These are phyloP conservation scores for Paradisaea rubra DNA, from an alignment of 2,113 vertebrate genomes.

Conservation along the genomic window DNA sequence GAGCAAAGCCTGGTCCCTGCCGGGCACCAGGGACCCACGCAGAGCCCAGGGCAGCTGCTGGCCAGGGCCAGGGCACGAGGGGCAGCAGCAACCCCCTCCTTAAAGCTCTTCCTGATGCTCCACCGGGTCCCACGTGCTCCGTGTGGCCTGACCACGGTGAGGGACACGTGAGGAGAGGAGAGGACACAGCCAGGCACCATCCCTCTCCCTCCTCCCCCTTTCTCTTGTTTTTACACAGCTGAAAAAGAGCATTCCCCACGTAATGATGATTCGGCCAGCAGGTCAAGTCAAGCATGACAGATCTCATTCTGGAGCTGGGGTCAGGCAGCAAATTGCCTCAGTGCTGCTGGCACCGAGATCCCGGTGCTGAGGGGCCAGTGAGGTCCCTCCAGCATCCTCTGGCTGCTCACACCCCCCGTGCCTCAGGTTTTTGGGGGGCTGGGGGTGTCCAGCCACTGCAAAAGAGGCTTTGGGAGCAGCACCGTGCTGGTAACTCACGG, in stretches of 20 bases:
- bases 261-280: background rate
- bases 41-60: background rate
- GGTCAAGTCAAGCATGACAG: constrained; percentile 5
- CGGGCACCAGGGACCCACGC: background rate
- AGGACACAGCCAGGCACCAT: background rate
- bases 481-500: background rate
- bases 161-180: background rate
- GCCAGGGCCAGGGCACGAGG: background rate
- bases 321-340: background rate
- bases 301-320: background rate
- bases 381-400: background rate
- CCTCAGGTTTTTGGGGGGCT: accelerated
- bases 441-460: accelerated
- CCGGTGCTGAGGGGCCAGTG: background rate
- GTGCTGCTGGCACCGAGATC: background rate
- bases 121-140: accelerated
- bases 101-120: background rate
- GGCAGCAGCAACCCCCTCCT: background rate
- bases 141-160: accelerated
- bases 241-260: background rate
- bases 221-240: background rate
- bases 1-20: background rate
- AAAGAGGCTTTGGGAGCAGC: background rate
- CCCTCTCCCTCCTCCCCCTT: background rate
- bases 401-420: background rate